A percentile compares a stretch with the other conserved stretches of the same genome.
These are phyloP conservation scores for Aphidius gifuensis DNA, from an alignment of 1,140 invertebrate species.

Conservation along the genomic window DNA sequence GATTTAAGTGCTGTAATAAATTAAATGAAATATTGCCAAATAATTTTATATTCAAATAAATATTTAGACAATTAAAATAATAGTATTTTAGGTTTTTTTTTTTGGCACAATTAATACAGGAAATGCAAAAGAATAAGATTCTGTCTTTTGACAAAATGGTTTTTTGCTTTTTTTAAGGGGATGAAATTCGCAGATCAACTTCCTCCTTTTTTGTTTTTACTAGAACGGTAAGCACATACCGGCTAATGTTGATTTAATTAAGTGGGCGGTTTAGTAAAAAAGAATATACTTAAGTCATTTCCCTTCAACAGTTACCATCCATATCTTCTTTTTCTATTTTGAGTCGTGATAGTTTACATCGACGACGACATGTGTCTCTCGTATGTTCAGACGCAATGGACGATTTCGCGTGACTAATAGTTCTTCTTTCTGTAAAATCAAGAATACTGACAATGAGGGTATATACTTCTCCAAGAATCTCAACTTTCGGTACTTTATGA, in stretches of 20 bases:
- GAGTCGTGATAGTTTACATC: conserved; percentile 35
- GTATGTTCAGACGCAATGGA: conserved; percentile 56
- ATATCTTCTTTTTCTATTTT: conserved; percentile 41
- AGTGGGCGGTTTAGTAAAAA: conserved; percentile 50
- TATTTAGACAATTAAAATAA: no score
- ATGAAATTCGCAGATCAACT: conserved; percentile 1
- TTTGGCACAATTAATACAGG: no score
- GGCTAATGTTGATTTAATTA: conserved; percentile 54
- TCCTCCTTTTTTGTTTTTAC: conserved; percentile 22
- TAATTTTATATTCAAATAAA: no score
- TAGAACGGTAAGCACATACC: conserved; percentile 7
- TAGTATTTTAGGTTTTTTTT: no score
- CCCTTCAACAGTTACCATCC: conserved; percentile 18
- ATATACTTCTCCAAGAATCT: no score
- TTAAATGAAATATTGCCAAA: no score
- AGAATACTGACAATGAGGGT: no score
- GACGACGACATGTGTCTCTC: conserved; percentile 49
- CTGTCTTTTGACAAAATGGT: no score
- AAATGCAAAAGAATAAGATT: no score
- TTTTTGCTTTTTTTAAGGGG: no score
- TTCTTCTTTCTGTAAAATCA: conserved; percentile 35
- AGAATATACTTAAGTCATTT: conserved; percentile 25
- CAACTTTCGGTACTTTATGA: no score
- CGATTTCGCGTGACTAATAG: conserved; percentile 56
- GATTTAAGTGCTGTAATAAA: no score